These are phyloP conservation scores for Amblyjoppa proteus DNA, from an alignment of 2,888 invertebrate genomes.

Conservation along the genomic window DNA sequence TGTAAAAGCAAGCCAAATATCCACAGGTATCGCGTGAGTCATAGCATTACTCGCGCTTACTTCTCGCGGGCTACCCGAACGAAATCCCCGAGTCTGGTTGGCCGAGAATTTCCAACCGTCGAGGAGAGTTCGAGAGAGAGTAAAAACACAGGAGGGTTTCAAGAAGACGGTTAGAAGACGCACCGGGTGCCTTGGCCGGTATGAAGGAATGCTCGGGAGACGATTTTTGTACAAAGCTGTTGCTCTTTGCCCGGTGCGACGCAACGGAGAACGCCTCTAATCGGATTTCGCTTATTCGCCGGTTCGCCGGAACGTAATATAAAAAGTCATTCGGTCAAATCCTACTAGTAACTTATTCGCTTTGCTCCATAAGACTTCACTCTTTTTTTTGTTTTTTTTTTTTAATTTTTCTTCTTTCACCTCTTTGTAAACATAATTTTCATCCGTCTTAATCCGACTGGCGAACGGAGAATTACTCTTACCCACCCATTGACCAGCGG, in stretches of 20 bases:
- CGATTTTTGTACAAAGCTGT: constrained; percentile 10
- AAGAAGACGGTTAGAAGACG: constrained; percentile 4
- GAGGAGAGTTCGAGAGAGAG: not conserved
- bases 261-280: constrained; percentile 58
- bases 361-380: constrained; percentile 40
- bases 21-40: constrained; percentile 65
- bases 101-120: constrained; percentile 55
- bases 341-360: constrained; percentile 52
- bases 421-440: constrained; percentile 36
- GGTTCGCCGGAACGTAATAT: constrained; percentile 35
- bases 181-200: not conserved
- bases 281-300: constrained; percentile 68
- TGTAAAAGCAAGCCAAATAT: constrained; percentile 49
- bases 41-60: constrained; percentile 72
- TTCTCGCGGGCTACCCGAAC: constrained; percentile 21
- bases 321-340: constrained; percentile 54
- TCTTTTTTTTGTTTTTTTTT: not conserved
- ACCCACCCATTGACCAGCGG: not conserved
- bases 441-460: constrained; percentile 53
- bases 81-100: constrained; percentile 55
- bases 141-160: not conserved
- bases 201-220: constrained; percentile 5
- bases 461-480: constrained; percentile 31
- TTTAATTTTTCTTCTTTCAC: not conserved
- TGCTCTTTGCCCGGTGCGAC: not conserved